Evolutionary conservation across 1,140 invertebrate genomes (phyloP), one percentile per base, ranked within the genome.

Genomic region (Elymnias hypermnestra): DNA sequence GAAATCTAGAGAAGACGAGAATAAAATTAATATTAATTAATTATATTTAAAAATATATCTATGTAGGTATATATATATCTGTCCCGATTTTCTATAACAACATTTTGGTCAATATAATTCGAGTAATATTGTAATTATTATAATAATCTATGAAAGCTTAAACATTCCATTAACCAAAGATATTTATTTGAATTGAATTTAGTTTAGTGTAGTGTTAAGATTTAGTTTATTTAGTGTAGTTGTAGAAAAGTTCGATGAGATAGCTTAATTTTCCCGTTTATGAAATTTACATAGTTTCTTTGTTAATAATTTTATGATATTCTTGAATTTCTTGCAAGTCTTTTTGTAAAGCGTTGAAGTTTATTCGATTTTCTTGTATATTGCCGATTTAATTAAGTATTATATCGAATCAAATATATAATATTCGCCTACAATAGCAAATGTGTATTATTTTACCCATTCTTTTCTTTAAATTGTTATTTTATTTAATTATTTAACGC

Each of bases 391-490:
- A 63, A 58, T 62, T 73, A 73, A 76, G 67, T 56, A 76, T 74
- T 73, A 70, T 76, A 81, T 76, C 74, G 64, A 75, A 70, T 60
- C 70, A 71, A 51, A 64, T 66, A 78, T 73, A 78, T 72, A 79
- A 72, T 79, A 83, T 77, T 81, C 74, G 72, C 76, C 76, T 77
- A 62, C 68, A 72, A 45, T 44, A 29, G 37, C 43, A 40, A 39
- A 44, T 52, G 53, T 71, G 71, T 72, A 57, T 60, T 66, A 69
- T 57, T 29, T 17, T 33, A 5, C 6, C 26, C 26, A 21, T 21
- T 21, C 19, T 21, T 21, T 21, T 21, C n/a, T n/a, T n/a, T n/a
- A n/a, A n/a, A n/a, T n/a, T n/a, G n/a, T n/a, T n/a, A n/a, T n/a
- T n/a, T n/a, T n/a, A n/a, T n/a, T n/a, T n/a, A n/a, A n/a, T n/a